Base-by-base conservation (phyloP, 1,140 invertebrate species). In the Drosophila parabipectinata region DNA sequence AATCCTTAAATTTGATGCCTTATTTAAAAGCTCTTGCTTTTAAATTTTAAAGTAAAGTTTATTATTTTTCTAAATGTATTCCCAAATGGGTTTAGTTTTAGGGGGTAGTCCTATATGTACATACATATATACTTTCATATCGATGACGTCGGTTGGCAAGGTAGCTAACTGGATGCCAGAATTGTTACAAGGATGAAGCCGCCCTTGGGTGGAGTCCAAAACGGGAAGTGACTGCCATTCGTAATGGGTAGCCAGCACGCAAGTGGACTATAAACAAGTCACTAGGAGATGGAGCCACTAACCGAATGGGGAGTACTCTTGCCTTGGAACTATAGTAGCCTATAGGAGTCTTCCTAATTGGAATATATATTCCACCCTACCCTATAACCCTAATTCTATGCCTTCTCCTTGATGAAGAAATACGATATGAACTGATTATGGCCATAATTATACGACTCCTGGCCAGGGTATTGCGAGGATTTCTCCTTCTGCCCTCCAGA, bases 191-290 rank as follows among this genome's bases (percentile, higher is more conserved):
- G 62, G 74, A 79, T 79, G 59, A 26, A 66, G 15, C 32, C 47
- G 56, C 57, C 56, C 34, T 58, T 60, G 66, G 71, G 50, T 57
- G 81, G 67, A 47, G 66, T 78, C 54, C 51, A 39, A 58, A 52
- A 57, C 56, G 50, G 63, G 74, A 77, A 77, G 74, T 62, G 58
- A 55, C 71, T 75, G 61, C 44, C 56, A 54, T 66, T 60, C 51
- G 71, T 87, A 87, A 87, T 88, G 62, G 63, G 60, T 44, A 50
- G 39, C 32, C 48, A 76, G 63, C 82, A 87, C 79, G 82, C 82
- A 81, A 85, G 44, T 34, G 53, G 53, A 39, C 71, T 48, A 62
- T 76, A 73, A 69, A 62, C 61, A 73, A 62, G 45, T 50, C 52
- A 60, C 1, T 30, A 18, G 9, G 4, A 24, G 28, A 18, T 48